Conservation (phyloP, 2,888 invertebrate genomes). For the Hylaea fasciaria region DNA sequence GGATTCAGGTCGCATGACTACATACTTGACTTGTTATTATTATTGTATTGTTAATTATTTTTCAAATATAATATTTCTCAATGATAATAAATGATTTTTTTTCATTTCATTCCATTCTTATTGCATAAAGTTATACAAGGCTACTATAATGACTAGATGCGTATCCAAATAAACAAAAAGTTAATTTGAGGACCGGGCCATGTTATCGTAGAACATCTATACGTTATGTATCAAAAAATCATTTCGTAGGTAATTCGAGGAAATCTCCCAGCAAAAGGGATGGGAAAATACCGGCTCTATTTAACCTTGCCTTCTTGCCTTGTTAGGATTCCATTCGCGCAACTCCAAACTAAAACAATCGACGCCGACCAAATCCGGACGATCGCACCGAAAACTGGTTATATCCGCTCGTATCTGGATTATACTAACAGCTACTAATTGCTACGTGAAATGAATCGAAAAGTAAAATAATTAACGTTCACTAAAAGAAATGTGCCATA, state of each 20-base stretch:
- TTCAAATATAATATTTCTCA: too few relatives aligned
- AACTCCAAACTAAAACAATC: conserved; percentile 68
- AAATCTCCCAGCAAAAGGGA: conserved; percentile 12
- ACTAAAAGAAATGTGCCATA: conserved; percentile 19
- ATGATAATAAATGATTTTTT: too few relatives aligned
- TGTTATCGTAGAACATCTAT: too few relatives aligned
- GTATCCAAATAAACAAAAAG: too few relatives aligned
- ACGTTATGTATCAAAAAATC: neutral
- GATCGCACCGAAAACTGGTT: conserved; percentile 42
- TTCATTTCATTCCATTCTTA: too few relatives aligned
- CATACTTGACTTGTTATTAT: too few relatives aligned
- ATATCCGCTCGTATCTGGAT: conserved; percentile 56
- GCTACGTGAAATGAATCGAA: conserved; percentile 72
- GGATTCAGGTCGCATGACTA: too few relatives aligned
- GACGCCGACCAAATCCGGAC: conserved; percentile 76
- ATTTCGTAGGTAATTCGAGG: neutral
- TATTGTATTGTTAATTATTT: too few relatives aligned
- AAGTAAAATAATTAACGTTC: conserved; percentile 29
- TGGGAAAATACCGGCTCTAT: conserved; percentile 47
- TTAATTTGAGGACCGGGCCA: too few relatives aligned
- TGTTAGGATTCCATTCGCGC: conserved; percentile 56
- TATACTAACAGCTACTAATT: conserved; percentile 74
- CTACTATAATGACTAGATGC: too few relatives aligned
- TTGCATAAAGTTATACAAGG: too few relatives aligned
- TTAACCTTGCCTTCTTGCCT: conserved; percentile 36